These are phyloP conservation scores for Phyllostomus discolor DNA, from an alignment of 2,113 vertebrate species.

Conservation along the genomic window DNA sequence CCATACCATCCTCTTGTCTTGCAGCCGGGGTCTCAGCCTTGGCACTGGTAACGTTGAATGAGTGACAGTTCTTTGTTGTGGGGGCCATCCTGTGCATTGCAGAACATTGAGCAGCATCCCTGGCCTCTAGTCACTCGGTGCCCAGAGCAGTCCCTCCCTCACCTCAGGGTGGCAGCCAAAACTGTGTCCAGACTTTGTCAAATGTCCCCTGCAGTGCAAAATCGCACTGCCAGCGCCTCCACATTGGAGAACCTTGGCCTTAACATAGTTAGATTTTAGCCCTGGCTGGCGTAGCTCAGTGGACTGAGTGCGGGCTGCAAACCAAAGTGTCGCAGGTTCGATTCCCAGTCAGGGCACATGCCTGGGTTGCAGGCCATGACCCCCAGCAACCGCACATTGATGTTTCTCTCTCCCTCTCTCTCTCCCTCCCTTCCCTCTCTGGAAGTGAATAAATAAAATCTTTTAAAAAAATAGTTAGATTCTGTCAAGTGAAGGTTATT, in stretches of 20 bases:
- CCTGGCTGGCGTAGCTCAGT: too few species aligned
- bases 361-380: too few species aligned
- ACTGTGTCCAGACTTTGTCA: background rate
- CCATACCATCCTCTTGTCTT: background rate
- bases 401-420: too few species aligned
- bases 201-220: background rate
- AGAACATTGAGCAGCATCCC: background rate
- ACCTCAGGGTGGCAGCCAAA: background rate
- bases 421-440: too few species aligned
- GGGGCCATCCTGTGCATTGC: background rate
- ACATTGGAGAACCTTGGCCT: background rate
- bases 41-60: background rate
- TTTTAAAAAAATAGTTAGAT: too few species aligned
- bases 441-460: too few species aligned
- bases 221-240: background rate
- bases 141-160: background rate
- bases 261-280: background rate
- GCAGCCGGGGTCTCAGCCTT: background rate
- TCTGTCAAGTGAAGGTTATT: background rate
- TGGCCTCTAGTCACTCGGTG: background rate
- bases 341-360: too few species aligned
- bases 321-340: too few species aligned
- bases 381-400: too few species aligned
- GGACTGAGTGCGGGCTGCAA: too few species aligned
- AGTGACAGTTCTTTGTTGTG: background rate